Evolutionary conservation across 2,888 invertebrate species (phyloP).

Genomic region (Cataglyphis altisquamis): DNA sequence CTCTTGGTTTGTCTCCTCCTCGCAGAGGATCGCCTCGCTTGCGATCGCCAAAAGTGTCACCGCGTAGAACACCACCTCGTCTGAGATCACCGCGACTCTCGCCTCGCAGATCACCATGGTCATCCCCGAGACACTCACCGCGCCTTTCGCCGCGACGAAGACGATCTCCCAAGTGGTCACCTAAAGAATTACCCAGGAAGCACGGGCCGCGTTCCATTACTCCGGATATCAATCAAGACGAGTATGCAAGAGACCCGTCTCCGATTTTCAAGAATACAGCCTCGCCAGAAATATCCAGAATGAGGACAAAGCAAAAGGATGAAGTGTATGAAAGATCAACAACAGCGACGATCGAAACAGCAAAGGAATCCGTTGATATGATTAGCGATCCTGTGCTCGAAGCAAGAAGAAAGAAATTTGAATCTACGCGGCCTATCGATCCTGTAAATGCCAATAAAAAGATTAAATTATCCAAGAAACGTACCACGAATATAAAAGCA

Average conservation of each 20-base stretch:
- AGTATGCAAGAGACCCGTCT: slow-evolving; percentile 66
- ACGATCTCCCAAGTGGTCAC: slow-evolving; percentile 77
- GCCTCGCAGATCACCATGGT: slow-evolving; percentile 76
- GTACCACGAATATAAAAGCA: slow-evolving; percentile 62
- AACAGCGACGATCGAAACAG: background rate
- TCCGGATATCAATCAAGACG: slow-evolving; percentile 68
- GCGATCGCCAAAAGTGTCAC: slow-evolving; percentile 65
- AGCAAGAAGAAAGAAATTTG: slow-evolving; percentile 87
- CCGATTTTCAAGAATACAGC: slow-evolving; percentile 67
- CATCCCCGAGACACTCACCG: slow-evolving; percentile 78
- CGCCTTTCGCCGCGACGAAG: slow-evolving; percentile 77
- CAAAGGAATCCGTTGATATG: slow-evolving; percentile 70
- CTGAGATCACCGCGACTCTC: slow-evolving; percentile 75
- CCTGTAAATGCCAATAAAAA: slow-evolving; percentile 87
- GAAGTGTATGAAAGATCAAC: slow-evolving; percentile 65
- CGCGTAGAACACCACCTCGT: slow-evolving; percentile 69
- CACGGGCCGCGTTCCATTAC: slow-evolving; percentile 70
- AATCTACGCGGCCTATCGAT: slow-evolving; percentile 86
- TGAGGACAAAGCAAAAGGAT: slow-evolving; percentile 65
- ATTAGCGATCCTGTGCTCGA: slow-evolving; percentile 86
- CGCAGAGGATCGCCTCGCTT: slow-evolving; percentile 67
- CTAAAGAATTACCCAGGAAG: slow-evolving; percentile 77
- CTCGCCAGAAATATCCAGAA: slow-evolving; percentile 63
- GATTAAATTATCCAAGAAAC: slow-evolving; percentile 82
- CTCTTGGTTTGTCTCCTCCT: slow-evolving; percentile 76